Base-by-base conservation (phyloP, 2,113 vertebrate species). In the Alligator sinensis region DNA sequence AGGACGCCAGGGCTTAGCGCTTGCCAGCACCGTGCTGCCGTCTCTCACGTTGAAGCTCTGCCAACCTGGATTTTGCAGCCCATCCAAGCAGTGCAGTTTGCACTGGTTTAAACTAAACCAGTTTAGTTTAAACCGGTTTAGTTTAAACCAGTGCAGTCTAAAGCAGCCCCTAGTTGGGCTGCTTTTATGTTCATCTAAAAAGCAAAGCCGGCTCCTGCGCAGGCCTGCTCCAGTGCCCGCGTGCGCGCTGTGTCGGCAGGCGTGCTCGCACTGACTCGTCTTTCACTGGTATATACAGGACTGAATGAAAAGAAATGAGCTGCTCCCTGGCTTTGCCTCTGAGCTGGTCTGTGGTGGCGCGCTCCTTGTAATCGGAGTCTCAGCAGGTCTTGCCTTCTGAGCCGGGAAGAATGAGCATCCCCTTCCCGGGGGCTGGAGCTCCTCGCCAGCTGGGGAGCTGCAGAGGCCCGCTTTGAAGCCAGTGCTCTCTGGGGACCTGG, bases 381-480 rank as follows among this genome's bases (percentile, higher is more conserved):
- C 84, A 75, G 91, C 10, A 5, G 92, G 92, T 15, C 89, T 94
- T 95, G 27, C 74, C 83, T 92, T 83, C n/a, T 58, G 91, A 91
- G 28, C 91, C 92, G 81, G 95, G 38, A 88, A 91, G 93, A 77
- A 84, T 95, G 77, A 61, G 27, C 77, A 58, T 63, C 88, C 93
- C 38, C 34, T 34, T 4, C 90, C 63, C 15, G 86, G 70, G 90
- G 79, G 62, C 85, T 86, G 59, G 38, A 66, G 64, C 80, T 96
- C 83, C 86, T 75, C 47, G 21, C 77, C 91, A 95, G 92, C 87
- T 92, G 88, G 63, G 88, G 79, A 94, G 79, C 87, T 92, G 61
- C 79, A 72, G 82, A 66, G 84, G 80, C 94, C 81, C 27, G 3
- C 80, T 87, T 72, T 84, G 94, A 54, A 77, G 18, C n/a, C 78